Evolutionary conservation across 2,797 vertebrate genomes (phyloP).

Genomic region (Glossophaga mutica): DNA sequence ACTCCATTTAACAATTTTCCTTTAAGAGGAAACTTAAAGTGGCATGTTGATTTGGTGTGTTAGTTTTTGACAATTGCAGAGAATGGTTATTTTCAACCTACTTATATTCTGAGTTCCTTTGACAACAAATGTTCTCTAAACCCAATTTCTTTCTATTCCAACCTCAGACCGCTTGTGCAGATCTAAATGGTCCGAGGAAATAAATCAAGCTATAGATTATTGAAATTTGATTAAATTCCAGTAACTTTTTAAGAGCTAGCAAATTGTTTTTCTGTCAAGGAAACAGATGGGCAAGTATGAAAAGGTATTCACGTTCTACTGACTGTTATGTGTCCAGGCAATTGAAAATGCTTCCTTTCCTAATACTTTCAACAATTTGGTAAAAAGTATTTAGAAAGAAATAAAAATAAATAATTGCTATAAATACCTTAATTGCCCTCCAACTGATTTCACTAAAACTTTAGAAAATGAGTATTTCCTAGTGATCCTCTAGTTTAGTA

Average conservation of each 20-base stretch:
- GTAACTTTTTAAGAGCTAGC: not conserved
- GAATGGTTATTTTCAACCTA: not conserved
- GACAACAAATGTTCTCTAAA: not conserved
- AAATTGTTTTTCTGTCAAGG: not conserved
- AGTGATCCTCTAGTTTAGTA: not conserved
- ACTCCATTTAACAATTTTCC: not conserved
- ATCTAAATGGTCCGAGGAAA: not conserved
- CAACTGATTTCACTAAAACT: not conserved
- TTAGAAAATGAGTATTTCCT: not conserved
- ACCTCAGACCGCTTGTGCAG: not conserved
- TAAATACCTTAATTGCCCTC: not conserved
- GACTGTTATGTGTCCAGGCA: not conserved
- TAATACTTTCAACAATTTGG: not conserved
- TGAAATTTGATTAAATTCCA: constrained; percentile 32
- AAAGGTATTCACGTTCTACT: not conserved
- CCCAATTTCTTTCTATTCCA: not conserved
- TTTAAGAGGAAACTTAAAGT: not conserved
- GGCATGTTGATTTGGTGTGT: not conserved
- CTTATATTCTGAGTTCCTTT: not conserved
- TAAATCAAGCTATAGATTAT: not conserved
- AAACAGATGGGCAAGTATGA: not conserved
- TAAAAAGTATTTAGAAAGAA: not conserved
- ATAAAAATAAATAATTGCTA: not conserved
- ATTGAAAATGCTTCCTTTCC: not conserved
- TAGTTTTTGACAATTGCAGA: not conserved